Base-by-base conservation (phyloP, 1,140 invertebrate genomes). In the Meteorus sp. region DNA sequence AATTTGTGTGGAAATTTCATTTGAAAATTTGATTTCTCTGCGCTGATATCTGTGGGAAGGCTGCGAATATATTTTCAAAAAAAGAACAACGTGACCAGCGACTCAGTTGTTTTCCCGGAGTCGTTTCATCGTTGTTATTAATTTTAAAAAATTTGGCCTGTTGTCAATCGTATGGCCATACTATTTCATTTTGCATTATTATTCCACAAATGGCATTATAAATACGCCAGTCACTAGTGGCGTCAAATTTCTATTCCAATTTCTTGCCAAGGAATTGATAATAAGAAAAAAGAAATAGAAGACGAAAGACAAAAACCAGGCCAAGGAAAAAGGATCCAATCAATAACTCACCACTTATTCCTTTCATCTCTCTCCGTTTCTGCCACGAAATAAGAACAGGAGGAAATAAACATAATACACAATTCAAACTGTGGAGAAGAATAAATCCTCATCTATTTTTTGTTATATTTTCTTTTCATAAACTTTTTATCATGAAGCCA, bases 101-200 rank as follows among this genome's bases (percentile, higher is more conserved):
- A 31, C 20, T 52, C 54, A 57, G 50, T 53, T 62, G 41, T 62
- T 62, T 61, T 35, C 11, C n/a, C 43, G 48, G 53, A 57, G 50
- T 52, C 54, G 33, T 44, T 52, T 54, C 33, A 61, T 61, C 29
- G 59, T 48, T 61, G 60, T 57, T 61, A 53, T 43, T 51, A 44
- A 17, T 29, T 45, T 29, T 20, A 51, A 37, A 31, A 17, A 6
- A 53, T 31, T 56, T 43, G 45, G 44, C 35, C 8, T 7, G n/a
- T 48, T 48, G 45, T 48, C 17, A 19, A 44, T 39, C 11, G 35
- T n/a, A 39, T 33, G n/a, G n/a, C n/a, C 29, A 11, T 39, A 6
- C 5, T 39, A 5, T n/a, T 39, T 11, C 17, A n/a, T n/a, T n/a
- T n/a, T n/a, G n/a, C 2, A 29, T 31, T n/a, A 27, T 56, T 43